Conservation (phyloP, 1,140 invertebrate genomes). For the Cydia fagiglandana region DNA sequence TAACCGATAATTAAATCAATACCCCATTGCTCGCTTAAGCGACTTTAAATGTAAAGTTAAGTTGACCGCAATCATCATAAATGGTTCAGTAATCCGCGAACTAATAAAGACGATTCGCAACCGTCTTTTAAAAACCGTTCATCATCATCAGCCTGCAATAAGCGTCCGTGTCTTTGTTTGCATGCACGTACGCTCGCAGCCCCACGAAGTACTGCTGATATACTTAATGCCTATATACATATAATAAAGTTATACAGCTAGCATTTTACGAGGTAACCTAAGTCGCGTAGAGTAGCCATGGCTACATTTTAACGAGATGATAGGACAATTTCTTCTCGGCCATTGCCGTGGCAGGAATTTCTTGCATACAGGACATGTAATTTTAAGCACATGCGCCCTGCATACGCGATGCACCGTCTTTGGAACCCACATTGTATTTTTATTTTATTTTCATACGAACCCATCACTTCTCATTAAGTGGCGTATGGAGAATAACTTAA, state of each 20-base stretch:
- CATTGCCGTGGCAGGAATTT: conserved; percentile 58
- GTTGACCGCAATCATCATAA: not conserved
- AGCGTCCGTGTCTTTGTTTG: conserved; percentile 25
- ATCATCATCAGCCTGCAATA: not conserved
- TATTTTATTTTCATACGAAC: conserved; percentile 77
- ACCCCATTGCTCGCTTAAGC: not conserved
- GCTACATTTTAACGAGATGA: conserved; percentile 39
- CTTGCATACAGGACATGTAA: conserved; percentile 75
- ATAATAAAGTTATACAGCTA: conserved; percentile 13
- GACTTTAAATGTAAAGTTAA: conserved; percentile 15
- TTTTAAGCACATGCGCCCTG: conserved; percentile 64
- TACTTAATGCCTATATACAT: conserved; percentile 13
- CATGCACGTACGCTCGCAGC: conserved; percentile 25
- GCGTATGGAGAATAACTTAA: conserved; percentile 78
- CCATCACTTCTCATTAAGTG: conserved; percentile 79
- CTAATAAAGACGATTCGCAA: not conserved
- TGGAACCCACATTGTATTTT: conserved; percentile 71
- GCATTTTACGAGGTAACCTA: conserved; percentile 23
- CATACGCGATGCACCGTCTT: conserved; percentile 63
- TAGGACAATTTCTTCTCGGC: conserved; percentile 54
- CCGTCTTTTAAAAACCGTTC: conserved; percentile 19
- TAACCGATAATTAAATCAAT: conserved; percentile 37
- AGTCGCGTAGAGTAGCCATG: conserved; percentile 28
- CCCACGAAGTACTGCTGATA: not conserved
- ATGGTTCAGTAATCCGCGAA: not conserved